phyloP scores from a whole-genome alignment of 2,797 vertebrate genomes.

The Coregonus suidteri region DNA sequence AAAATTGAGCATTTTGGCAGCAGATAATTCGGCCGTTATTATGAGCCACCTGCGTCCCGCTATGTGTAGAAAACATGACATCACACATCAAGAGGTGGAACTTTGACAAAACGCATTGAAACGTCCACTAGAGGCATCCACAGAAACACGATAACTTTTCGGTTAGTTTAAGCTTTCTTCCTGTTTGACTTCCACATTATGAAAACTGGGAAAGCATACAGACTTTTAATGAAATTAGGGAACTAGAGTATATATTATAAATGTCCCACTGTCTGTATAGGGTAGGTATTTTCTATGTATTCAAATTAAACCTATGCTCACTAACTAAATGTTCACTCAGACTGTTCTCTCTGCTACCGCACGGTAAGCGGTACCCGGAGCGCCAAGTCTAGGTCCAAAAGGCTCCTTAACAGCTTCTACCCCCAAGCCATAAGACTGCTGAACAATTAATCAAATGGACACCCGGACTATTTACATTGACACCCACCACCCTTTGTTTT shows the following conservation, averaged over 20 bases:
- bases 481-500: too few species aligned
- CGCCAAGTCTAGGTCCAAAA: too few species aligned
- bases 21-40: conserved; percentile 54
- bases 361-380: too few species aligned
- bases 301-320: background rate
- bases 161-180: conserved; percentile 63
- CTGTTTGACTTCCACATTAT: conserved; percentile 64
- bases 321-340: background rate
- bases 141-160: conserved; percentile 55
- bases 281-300: background rate
- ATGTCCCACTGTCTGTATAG: background rate
- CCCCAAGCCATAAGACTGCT: too few species aligned
- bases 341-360: too few species aligned
- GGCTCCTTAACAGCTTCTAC: too few species aligned
- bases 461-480: too few species aligned
- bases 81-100: conserved; percentile 64
- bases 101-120: conserved; percentile 57
- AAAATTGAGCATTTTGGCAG: conserved; percentile 47
- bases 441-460: too few species aligned
- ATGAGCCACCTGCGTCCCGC: conserved; percentile 65
- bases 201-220: conserved; percentile 34
- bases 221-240: conserved; percentile 50
- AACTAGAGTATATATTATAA: conserved; percentile 24
- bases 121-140: conserved; percentile 43
- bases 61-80: conserved; percentile 57